Base-by-base conservation (phyloP, 2,888 invertebrate genomes). In the Pristionchus entomophagus region DNA sequence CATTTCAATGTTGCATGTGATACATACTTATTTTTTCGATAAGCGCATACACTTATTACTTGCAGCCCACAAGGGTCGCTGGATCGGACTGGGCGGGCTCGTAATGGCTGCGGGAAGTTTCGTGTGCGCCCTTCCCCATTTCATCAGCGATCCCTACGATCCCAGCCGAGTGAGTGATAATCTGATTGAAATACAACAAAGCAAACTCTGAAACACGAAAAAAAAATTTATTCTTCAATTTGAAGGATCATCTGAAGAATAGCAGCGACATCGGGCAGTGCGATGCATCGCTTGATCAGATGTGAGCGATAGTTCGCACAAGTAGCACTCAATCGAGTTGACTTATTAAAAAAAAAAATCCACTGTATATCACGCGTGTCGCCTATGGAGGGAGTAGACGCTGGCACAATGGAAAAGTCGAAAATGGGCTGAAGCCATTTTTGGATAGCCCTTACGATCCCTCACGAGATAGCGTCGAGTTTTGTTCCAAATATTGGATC, bases 111-210 rank as follows among this genome's bases (percentile, higher is more conserved):
- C 94, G 1, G 95, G 95, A 0, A 94, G 97, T 1, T 94, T 97
- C 86, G 95, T 96, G 81, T 97, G 97, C 94, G 95, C 96, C 0
- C 94, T 96, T 84, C 97, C 97, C 0, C 97, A 97, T 93, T 97
- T 97, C 94, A 94, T 96, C 53, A 95, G 96, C 1, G 95, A 95
- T 0, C 94, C 95, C 0, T 96, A 96, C 1, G 95, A 95, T 0
- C 94, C 95, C 0, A 96, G 96, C 69, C 81, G 69, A 29, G 84
- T 84, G n/a, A 22, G 62, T 19, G 17, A 49, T 41, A 6, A 26
- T 14, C 19, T 8, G 35, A 35, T 17, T 14, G 14, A 5, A 32
- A 35, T 32, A 14, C 8, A 45, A 45, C 12, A 5, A 65, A 32
- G n/a, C 8, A n/a, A 6, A 65, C 38, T 22, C 65, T 45, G 14